Base-by-base conservation (phyloP, 2,888 invertebrate genomes). In the Platycnemis pennipes region DNA sequence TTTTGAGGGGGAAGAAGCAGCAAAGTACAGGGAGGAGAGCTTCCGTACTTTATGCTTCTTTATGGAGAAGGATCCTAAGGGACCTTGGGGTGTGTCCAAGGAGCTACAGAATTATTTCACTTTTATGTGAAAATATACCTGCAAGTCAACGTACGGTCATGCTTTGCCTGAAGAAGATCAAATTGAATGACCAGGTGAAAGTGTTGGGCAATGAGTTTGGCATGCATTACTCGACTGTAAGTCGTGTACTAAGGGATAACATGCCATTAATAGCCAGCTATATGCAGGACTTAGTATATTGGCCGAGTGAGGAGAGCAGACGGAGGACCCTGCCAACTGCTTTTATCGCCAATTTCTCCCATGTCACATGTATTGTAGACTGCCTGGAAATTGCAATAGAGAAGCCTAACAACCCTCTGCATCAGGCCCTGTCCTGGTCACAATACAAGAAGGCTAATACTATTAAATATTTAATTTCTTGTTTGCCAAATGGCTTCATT, bases 361-460 rank as follows among this genome's bases (percentile, higher is more conserved):
- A 56, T 22, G 22, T 56, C 56, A 56, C 56, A 46, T 45, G 69
- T 26, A 94, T 95, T 42, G 94, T 95, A 19, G 94, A 95, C 85
- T 95, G 95, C 53, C 49, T 95, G 0, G 95, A 95, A 94, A 95
- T 95, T 37, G 88, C 94, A 85, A 94, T 95, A 37, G 95, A 95
- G 63, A 95, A 95, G 46, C 95, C 95, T 19, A n/a, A 69, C 5
- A 85, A 95, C 46, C 26, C 94, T 69, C 53, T 94, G 5, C 86
- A 94, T n/a, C 95, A 94, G 91, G 86, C 94, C 22, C 49, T 94
- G 31, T 94, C 95, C 8, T 95, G 95, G 95, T 95, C 95, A 0
- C 87, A 94, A 22, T 94, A 94, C 86, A 94, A 94, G 46, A 88
- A 88, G 69, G 86, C 69, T 31, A 95, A 95, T 56, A 95, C 95